Evolutionary conservation across 2,888 invertebrate species (phyloP).

Genomic region (Melanargia galathea): DNA sequence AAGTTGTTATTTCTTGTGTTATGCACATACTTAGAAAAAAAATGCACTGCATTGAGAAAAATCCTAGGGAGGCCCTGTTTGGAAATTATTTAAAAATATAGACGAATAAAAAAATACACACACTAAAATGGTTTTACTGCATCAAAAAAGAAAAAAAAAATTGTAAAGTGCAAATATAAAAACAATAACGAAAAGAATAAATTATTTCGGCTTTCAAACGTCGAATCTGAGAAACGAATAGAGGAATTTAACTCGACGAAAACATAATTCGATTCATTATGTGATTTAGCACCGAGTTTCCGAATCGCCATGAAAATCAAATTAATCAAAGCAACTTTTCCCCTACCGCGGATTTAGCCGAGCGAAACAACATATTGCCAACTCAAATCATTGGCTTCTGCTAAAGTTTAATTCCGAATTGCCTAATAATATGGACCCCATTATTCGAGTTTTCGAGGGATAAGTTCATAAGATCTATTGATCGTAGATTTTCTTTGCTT

Average conservation of each 20-base stretch:
- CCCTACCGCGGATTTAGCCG: conserved; percentile 43
- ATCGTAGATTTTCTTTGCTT: too few species aligned
- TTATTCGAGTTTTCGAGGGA: not conserved
- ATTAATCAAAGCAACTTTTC: conserved; percentile 43
- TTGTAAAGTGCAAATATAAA: not conserved
- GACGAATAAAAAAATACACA: too few species aligned
- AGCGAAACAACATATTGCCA: conserved; percentile 47
- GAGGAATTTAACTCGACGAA: conserved; percentile 4
- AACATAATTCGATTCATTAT: conserved; percentile 47
- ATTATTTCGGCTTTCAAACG: not conserved
- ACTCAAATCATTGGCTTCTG: conserved; percentile 46
- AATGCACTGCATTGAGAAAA: too few species aligned
- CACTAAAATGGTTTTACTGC: too few species aligned
- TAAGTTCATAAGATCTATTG: not conserved
- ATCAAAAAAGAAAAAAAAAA: too few species aligned
- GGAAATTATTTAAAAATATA: too few species aligned
- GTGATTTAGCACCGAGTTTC: conserved; percentile 30
- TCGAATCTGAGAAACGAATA: not conserved
- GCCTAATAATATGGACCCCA: conserved; percentile 30
- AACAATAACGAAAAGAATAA: not conserved
- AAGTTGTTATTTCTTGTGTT: not conserved
- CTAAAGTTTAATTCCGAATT: conserved; percentile 45
- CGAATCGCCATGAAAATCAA: conserved; percentile 38
- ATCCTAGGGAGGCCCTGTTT: too few species aligned
- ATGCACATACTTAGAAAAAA: too few species aligned